phyloP scores from a whole-genome alignment of 2,113 vertebrate species.

The Nannobrachium achirus region DNA sequence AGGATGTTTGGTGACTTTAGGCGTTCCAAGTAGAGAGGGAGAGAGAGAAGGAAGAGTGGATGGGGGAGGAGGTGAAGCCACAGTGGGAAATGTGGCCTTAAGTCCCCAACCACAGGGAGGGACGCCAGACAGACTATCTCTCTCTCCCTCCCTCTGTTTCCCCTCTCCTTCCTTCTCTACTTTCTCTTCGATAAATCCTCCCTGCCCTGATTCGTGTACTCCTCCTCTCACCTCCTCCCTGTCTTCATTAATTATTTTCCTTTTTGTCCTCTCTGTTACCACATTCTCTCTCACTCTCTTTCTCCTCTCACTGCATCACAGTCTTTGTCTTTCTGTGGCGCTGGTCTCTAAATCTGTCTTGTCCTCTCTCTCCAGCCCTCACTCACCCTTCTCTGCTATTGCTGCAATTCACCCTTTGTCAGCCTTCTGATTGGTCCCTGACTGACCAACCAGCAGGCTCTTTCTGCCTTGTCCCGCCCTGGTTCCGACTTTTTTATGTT shows the following conservation, averaged over 20 bases:
- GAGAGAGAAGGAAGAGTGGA: constrained; percentile 38
- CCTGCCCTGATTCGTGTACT: neutral
- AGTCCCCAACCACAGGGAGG: constrained; percentile 45
- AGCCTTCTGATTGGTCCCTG: no score
- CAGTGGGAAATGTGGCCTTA: constrained; percentile 62
- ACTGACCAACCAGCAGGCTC: no score
- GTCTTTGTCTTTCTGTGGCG: neutral
- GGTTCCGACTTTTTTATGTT: no score
- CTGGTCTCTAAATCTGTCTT: constrained; percentile 29
- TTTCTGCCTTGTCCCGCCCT: no score
- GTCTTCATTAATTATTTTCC: neutral
- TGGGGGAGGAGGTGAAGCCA: constrained; percentile 34
- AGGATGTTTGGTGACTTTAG: constrained; percentile 58
- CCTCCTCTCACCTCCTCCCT: no score
- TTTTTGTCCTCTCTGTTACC: neutral
- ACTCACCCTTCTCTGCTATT: no score
- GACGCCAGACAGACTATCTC: constrained; percentile 52
- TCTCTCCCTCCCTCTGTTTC: constrained; percentile 24
- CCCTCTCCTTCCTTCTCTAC: neutral
- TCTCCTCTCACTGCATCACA: neutral
- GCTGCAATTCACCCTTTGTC: no score
- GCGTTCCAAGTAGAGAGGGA: constrained; percentile 51
- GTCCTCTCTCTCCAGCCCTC: constrained; percentile 1
- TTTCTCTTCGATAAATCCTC: no score
- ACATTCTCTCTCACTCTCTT: no score